Evolutionary conservation across 2,888 invertebrate species (phyloP).

Genomic region (Troides helena): DNA sequence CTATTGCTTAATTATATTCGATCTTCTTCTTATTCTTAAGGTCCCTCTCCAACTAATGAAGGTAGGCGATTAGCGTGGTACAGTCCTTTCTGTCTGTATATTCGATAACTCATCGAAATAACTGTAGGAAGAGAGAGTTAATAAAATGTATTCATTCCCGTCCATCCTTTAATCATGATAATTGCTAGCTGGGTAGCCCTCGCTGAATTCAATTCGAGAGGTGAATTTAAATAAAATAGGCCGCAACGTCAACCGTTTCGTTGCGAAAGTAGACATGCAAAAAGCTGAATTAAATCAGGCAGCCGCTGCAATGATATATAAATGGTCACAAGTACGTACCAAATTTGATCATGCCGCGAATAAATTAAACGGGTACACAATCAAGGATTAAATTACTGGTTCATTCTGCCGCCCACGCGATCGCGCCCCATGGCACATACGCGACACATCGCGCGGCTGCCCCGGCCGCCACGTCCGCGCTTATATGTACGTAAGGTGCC

Average conservation of each 20-base stretch:
- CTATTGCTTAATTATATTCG: slow-evolving; percentile 13
- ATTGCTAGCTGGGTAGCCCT: slow-evolving; percentile 23
- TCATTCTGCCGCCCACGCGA: slow-evolving; percentile 75
- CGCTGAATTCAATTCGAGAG: slow-evolving; percentile 30
- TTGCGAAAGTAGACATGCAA: slow-evolving; percentile 44
- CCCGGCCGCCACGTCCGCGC: slow-evolving; percentile 42
- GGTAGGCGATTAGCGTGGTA: too few species aligned
- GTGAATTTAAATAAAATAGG: slow-evolving; percentile 40
- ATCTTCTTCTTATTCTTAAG: neutral
- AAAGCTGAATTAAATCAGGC: slow-evolving; percentile 55
- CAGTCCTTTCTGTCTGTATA: neutral
- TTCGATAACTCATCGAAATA: slow-evolving; percentile 18
- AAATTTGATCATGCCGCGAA: slow-evolving; percentile 76
- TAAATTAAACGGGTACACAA: slow-evolving; percentile 78
- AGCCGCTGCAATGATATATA: slow-evolving; percentile 59
- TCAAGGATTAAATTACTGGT: slow-evolving; percentile 78
- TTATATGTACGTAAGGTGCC: slow-evolving; percentile 54
- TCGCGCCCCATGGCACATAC: slow-evolving; percentile 63
- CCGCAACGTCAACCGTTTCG: slow-evolving; percentile 41
- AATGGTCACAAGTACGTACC: slow-evolving; percentile 72
- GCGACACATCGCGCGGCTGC: slow-evolving; percentile 59
- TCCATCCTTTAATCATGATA: slow-evolving; percentile 31
- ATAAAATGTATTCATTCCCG: slow-evolving; percentile 23
- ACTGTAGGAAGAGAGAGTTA: slow-evolving; percentile 8
- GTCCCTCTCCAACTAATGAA: too few species aligned